Evolutionary conservation across 2,797 vertebrate species (phyloP).

Genomic region (Mormyrus hasselquistii): DNA sequence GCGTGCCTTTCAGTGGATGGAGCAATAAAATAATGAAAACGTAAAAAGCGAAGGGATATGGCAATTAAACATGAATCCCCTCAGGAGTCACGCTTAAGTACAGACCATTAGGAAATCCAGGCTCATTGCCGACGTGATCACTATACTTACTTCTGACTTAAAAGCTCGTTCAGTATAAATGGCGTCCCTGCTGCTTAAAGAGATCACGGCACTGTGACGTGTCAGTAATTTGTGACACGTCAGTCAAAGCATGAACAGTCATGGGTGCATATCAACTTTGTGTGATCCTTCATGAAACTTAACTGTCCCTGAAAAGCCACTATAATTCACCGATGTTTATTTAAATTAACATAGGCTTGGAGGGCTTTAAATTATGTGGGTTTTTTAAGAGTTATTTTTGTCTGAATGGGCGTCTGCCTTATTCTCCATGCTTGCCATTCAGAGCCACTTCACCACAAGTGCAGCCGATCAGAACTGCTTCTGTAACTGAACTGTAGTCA

Average conservation of each 20-base stretch:
- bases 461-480: not conserved
- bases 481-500: not conserved
- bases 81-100: conserved; percentile 35
- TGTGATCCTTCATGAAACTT: not conserved
- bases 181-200: not conserved
- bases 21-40: conserved; percentile 37
- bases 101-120: conserved; percentile 26
- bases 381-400: not conserved
- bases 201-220: not conserved
- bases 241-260: not conserved
- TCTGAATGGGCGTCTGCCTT: not conserved
- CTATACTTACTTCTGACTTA: conserved; percentile 16
- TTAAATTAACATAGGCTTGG: not conserved
- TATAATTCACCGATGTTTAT: not conserved
- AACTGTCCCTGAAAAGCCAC: not conserved
- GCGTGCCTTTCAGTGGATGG: conserved; percentile 10
- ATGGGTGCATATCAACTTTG: not conserved
- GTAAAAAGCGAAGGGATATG: conserved; percentile 38
- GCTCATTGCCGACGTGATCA: conserved; percentile 24
- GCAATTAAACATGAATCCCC: conserved; percentile 43
- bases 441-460: not conserved
- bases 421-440: conserved; percentile 12
- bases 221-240: not conserved
- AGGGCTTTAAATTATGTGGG: not conserved
- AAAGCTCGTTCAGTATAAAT: conserved; percentile 27